Conservation (phyloP, 2,888 invertebrate species). For the Agrotis puta region DNA sequence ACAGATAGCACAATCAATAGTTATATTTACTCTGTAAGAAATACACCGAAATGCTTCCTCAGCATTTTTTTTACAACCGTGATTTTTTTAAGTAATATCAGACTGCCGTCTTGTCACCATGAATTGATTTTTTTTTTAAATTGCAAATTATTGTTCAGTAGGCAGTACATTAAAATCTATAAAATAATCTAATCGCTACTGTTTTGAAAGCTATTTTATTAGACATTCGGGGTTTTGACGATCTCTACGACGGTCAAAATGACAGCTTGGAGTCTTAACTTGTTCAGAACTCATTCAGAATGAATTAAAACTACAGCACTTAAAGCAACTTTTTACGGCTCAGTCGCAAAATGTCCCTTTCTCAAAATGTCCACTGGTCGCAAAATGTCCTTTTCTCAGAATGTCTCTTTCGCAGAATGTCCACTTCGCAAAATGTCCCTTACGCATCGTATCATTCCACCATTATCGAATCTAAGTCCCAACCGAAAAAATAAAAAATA, state of each 20-base stretch:
- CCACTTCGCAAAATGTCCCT: too few relatives aligned
- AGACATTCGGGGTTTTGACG: too few relatives aligned
- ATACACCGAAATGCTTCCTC: slow-evolving; percentile 47
- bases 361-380: too few relatives aligned
- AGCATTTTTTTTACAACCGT: slow-evolving; percentile 12
- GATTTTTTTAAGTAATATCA: background rate
- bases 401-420: too few relatives aligned
- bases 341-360: too few relatives aligned
- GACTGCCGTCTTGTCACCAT: slow-evolving; percentile 4
- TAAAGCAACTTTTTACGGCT: background rate
- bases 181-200: slow-evolving; percentile 3
- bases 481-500: slow-evolving; percentile 24
- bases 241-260: too few relatives aligned
- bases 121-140: background rate
- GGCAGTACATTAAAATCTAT: background rate
- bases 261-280: too few relatives aligned
- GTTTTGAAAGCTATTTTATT: too few relatives aligned
- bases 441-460: slow-evolving; percentile 32
- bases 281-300: background rate
- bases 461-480: slow-evolving; percentile 29
- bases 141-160: background rate
- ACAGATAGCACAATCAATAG: slow-evolving; percentile 47
- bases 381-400: too few relatives aligned
- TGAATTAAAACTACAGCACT: too few relatives aligned
- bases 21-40: slow-evolving; percentile 38